Percentiles rank a stretch among this genome's conserved stretches.
Evolutionary conservation across 2,888 invertebrate species (phyloP).

Genomic region (Oegoconia quadripuncta): DNA sequence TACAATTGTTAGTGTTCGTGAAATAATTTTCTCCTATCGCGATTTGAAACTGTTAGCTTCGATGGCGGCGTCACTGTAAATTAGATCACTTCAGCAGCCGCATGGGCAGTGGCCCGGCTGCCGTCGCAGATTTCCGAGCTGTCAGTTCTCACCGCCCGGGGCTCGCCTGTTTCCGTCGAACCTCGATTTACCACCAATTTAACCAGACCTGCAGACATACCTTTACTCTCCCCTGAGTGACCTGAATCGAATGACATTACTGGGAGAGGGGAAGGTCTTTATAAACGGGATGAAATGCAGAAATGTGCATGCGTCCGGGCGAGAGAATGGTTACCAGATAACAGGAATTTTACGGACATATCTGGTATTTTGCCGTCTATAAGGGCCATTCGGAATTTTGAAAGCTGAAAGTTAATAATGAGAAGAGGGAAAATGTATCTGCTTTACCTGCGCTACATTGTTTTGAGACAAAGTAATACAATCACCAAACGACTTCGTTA

Average conservation of each 20-base stretch:
- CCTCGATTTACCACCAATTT: constrained; percentile 47
- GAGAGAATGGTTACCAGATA: too few relatives aligned
- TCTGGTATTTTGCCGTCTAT: too few relatives aligned
- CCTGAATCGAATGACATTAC: constrained; percentile 15
- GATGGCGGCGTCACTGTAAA: too few relatives aligned
- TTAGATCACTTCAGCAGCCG: too few relatives aligned
- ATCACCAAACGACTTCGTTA: too few relatives aligned
- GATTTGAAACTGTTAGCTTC: neutral
- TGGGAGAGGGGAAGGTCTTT: constrained; percentile 37
- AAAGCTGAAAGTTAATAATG: neutral
- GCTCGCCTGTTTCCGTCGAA: constrained; percentile 54
- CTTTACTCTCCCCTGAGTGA: constrained; percentile 12
- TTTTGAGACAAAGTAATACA: too few relatives aligned
- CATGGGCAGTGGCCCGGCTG: too few relatives aligned
- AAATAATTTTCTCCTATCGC: neutral
- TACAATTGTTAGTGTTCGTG: too few relatives aligned
- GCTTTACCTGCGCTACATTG: too few relatives aligned
- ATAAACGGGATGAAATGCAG: constrained; percentile 24
- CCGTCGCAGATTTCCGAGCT: constrained; percentile 65
- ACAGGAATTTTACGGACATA: too few relatives aligned
- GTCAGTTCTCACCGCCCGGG: constrained; percentile 60
- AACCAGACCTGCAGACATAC: constrained; percentile 38
- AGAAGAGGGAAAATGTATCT: neutral
- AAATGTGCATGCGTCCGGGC: too few relatives aligned
- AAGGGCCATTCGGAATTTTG: too few relatives aligned